Percentiles rank a stretch among this genome's conserved stretches.
Evolutionary conservation across 2,797 vertebrate genomes (phyloP).

Genomic region (Macroramphosus scolopax): DNA sequence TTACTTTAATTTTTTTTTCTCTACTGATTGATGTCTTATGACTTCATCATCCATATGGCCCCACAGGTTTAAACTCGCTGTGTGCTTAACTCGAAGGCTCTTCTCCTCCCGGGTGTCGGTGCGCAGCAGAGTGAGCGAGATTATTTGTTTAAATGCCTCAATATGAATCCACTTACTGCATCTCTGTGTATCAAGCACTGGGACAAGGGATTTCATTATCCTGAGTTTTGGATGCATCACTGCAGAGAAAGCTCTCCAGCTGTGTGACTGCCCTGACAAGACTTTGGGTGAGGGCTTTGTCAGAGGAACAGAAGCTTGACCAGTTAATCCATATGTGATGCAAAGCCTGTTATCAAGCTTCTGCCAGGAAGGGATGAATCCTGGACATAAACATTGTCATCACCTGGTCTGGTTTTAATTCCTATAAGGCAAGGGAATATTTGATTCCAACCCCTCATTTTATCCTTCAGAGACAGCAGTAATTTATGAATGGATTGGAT

Average conservation of each 20-base stretch:
- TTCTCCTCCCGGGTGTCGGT: conserved; percentile 34
- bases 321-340: conserved; percentile 3
- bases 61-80: conserved; percentile 26
- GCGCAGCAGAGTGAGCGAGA: conserved; percentile 27
- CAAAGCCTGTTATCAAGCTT: not conserved
- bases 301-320: conserved; percentile 18
- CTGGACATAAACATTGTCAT: not conserved
- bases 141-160: conserved; percentile 50
- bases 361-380: not conserved
- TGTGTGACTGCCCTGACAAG: conserved; percentile 29
- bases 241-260: conserved; percentile 26
- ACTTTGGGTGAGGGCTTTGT: conserved; percentile 15
- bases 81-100: conserved; percentile 42
- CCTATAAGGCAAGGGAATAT: too few relatives aligned
- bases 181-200: conserved; percentile 54
- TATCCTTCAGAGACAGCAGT: too few relatives aligned
- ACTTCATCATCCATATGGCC: conserved; percentile 52
- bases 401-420: not conserved
- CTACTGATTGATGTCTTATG: conserved; percentile 51
- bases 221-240: conserved; percentile 39
- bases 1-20: conserved; percentile 13
- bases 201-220: conserved; percentile 59
- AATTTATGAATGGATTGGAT: too few relatives aligned
- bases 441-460: too few relatives aligned
- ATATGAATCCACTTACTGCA: conserved; percentile 47